Conservation (phyloP, 2,797 vertebrate species). For the Streptopelia turtur region DNA sequence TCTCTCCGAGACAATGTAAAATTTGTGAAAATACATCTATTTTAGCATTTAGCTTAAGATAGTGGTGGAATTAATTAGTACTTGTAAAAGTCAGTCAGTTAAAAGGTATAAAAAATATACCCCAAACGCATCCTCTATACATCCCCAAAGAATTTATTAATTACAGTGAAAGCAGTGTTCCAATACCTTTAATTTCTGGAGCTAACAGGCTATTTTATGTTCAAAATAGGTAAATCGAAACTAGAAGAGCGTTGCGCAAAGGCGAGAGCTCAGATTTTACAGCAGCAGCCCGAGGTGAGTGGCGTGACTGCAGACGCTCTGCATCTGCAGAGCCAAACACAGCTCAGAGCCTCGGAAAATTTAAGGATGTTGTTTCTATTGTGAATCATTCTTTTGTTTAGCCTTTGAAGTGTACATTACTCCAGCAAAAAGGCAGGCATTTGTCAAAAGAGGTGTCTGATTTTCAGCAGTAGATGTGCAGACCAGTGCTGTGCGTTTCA, state of each 20-base stretch:
- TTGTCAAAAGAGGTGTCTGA: background rate
- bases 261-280: slow-evolving; percentile 18
- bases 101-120: background rate
- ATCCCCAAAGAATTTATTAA: background rate
- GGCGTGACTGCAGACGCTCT: background rate
- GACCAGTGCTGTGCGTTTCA: background rate
- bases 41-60: background rate
- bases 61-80: background rate
- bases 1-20: background rate
- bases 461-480: slow-evolving; percentile 12
- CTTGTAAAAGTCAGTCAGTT: background rate
- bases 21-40: background rate
- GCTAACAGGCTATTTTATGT: background rate
- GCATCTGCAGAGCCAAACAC: slow-evolving; percentile 21
- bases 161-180: background rate
- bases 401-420: background rate
- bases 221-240: slow-evolving; percentile 7
- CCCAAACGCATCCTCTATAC: background rate
- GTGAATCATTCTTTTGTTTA: slow-evolving; percentile 6
- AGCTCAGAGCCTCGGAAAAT: background rate
- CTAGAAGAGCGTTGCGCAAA: background rate
- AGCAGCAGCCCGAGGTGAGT: background rate
- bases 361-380: background rate
- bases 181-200: slow-evolving; percentile 15
- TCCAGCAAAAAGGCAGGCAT: background rate